phyloP scores from a whole-genome alignment of 2,888 invertebrate species.

The Liopterus haemorrhoidalis region DNA sequence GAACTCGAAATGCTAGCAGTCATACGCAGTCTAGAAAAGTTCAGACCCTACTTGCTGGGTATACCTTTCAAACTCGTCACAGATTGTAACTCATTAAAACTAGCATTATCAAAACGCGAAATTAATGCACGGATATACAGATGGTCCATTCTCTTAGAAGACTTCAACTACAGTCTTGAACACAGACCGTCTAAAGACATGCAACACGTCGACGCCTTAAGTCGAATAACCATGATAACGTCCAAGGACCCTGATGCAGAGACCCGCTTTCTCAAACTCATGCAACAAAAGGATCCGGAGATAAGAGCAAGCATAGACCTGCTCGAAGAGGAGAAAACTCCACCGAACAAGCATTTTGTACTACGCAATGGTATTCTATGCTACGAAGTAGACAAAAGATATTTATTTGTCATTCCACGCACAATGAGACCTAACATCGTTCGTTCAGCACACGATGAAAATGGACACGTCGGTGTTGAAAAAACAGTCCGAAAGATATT shows the following conservation, averaged over 20 bases:
- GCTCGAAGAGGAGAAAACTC: too few relatives aligned
- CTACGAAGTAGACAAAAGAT: too few relatives aligned
- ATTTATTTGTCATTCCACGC: too few relatives aligned
- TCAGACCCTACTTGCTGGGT: not conserved
- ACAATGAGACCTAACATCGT: too few relatives aligned
- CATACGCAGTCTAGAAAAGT: not conserved
- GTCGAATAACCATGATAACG: not conserved
- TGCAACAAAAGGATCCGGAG: too few relatives aligned
- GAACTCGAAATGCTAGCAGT: conserved; percentile 1
- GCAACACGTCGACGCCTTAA: conserved; percentile 1
- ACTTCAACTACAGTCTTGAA: conserved; percentile 5
- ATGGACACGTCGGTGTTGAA: too few relatives aligned
- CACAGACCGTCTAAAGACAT: conserved; percentile 1
- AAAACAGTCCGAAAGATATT: too few relatives aligned
- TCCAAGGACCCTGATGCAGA: not conserved
- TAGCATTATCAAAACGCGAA: not conserved
- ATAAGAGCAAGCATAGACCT: too few relatives aligned
- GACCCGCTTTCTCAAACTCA: too few relatives aligned
- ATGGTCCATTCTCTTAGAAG: conserved; percentile 1
- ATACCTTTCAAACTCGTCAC: conserved; percentile 7
- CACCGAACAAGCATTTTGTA: too few relatives aligned
- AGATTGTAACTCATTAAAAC: not conserved
- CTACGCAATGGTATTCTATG: too few relatives aligned
- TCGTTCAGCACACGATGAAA: too few relatives aligned
- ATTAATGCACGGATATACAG: not conserved